phyloP scores from a whole-genome alignment of 2,888 invertebrate species.

The Glaucopsyche alexis region DNA sequence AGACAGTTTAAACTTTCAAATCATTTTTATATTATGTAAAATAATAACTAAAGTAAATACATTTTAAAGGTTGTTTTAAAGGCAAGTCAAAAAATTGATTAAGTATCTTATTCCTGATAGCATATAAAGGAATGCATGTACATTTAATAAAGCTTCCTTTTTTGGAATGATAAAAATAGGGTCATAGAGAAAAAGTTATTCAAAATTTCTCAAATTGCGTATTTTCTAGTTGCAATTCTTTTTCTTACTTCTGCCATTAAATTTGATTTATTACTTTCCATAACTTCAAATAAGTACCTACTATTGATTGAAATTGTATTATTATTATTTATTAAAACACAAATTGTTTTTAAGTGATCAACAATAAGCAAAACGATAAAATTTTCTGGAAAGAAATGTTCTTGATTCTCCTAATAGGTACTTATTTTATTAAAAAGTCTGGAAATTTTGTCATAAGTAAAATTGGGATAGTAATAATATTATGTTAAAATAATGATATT shows the following conservation, averaged over 20 bases:
- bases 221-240: background rate
- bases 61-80: conserved; percentile 12
- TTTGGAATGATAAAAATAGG: conserved; percentile 18
- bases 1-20: conserved; percentile 2
- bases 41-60: conserved; percentile 14
- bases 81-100: background rate
- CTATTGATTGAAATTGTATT: too few relatives aligned
- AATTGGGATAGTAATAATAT: background rate
- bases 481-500: background rate
- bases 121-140: background rate
- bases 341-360: too few relatives aligned
- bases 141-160: background rate
- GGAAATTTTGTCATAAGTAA: background rate
- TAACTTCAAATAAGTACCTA: background rate
- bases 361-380: too few relatives aligned
- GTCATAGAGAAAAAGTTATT: background rate
- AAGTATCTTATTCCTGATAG: background rate
- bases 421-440: too few relatives aligned
- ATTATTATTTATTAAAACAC: too few relatives aligned
- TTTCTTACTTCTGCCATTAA: background rate
- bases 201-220: background rate
- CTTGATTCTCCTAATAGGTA: too few relatives aligned
- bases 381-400: too few relatives aligned
- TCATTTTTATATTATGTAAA: conserved; percentile 12
- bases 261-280: background rate